These are phyloP conservation scores for Cepphus grylle DNA, from an alignment of 2,113 vertebrate genomes.

Conservation along the genomic window DNA sequence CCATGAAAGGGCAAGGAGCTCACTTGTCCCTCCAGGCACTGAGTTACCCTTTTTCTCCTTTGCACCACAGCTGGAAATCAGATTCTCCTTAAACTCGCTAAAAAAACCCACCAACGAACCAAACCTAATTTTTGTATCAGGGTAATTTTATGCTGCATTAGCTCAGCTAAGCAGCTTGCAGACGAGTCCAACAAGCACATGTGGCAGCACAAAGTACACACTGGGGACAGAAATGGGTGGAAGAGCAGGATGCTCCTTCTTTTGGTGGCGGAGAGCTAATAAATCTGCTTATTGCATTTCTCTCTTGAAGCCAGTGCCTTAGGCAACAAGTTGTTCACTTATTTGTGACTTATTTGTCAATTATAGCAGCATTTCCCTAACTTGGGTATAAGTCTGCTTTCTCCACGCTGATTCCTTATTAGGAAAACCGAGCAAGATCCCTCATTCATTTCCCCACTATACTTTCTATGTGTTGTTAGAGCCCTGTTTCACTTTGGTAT, in stretches of 20 bases:
- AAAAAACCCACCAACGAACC: background rate
- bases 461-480: background rate
- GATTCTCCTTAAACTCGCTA: background rate
- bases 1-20: background rate
- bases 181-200: background rate
- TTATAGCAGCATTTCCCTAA: conserved; percentile 29
- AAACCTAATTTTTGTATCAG: background rate
- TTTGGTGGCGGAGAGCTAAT: background rate
- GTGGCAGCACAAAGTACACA: background rate
- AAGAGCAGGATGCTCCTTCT: background rate
- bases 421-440: background rate
- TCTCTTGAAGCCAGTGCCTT: background rate
- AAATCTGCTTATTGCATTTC: background rate
- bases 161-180: background rate
- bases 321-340: conserved; percentile 14
- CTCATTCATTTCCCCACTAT: background rate
- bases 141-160: conserved; percentile 20
- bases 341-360: conserved; percentile 47
- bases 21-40: background rate
- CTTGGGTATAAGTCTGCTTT: conserved; percentile 19
- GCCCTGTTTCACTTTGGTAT: background rate
- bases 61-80: background rate
- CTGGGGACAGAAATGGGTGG: background rate
- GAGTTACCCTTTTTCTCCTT: background rate
- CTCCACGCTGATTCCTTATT: conserved; percentile 7